These are phyloP conservation scores for Lytechinus variegatus DNA, from an alignment of 35 echinoderm and acorn worm genomes.

Conservation along the genomic window DNA sequence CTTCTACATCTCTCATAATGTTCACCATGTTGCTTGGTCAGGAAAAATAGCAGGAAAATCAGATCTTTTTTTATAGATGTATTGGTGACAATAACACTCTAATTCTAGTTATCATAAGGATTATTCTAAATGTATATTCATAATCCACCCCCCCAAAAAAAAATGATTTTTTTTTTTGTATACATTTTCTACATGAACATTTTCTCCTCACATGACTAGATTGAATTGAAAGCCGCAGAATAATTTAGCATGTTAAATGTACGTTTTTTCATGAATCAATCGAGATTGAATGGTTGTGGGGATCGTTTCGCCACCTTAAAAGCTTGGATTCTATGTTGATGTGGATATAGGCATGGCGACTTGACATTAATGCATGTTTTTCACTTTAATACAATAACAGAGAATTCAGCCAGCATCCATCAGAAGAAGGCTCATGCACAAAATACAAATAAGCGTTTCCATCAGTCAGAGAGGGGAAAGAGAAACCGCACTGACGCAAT, in stretches of 20 bases:
- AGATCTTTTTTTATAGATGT: not conserved
- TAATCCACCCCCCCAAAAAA: too few species aligned
- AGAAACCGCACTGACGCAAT: not conserved
- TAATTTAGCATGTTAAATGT: not conserved
- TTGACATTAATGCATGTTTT: conserved; percentile 26
- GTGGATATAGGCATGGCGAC: not conserved
- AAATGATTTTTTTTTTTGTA: not conserved
- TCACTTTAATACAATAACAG: conserved; percentile 20
- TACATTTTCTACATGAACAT: not conserved
- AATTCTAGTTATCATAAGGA: too few species aligned
- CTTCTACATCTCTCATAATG: not conserved
- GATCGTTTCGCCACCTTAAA: not conserved
- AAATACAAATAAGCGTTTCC: not conserved
- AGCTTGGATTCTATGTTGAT: not conserved
- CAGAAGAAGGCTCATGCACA: not conserved
- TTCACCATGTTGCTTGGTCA: not conserved
- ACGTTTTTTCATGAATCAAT: not conserved
- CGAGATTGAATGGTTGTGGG: not conserved
- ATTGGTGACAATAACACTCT: too few species aligned
- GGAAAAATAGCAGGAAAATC: not conserved
- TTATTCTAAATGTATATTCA: too few species aligned
- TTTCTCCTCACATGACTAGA: not conserved
- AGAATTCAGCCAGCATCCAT: not conserved
- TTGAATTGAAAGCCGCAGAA: not conserved
- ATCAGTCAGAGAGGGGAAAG: not conserved